These are phyloP conservation scores for Zoroaster sp. DNA, from an alignment of 53 echinoderm and acorn worm species.

Conservation along the genomic window DNA sequence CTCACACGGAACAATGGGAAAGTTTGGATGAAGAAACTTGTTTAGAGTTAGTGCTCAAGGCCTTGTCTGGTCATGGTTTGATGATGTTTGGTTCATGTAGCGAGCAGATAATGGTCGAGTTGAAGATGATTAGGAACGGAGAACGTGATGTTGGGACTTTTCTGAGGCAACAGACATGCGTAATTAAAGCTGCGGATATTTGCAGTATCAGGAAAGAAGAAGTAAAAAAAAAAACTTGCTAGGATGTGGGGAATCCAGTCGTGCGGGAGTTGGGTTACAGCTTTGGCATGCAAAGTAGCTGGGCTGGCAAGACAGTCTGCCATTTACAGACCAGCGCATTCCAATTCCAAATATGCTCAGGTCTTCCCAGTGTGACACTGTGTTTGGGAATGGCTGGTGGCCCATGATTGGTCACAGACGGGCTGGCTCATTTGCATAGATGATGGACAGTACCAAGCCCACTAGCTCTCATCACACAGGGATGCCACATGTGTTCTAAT, in stretches of 20 bases:
- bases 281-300: constrained; percentile 41
- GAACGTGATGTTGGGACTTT: neutral
- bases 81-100: neutral
- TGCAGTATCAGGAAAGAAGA: too few species aligned
- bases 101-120: neutral
- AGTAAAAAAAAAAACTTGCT: neutral
- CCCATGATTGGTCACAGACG: constrained; percentile 5
- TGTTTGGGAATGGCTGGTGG: constrained; percentile 20
- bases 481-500: neutral
- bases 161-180: constrained; percentile 17
- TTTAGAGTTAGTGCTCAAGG: too few species aligned
- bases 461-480: neutral
- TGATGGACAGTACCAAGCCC: constrained; percentile 34
- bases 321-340: constrained; percentile 75
- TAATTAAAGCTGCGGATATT: neutral
- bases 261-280: constrained; percentile 36
- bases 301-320: constrained; percentile 3
- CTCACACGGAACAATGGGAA: neutral
- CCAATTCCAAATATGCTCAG: constrained; percentile 98
- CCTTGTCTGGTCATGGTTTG: too few species aligned
- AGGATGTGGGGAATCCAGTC: constrained; percentile 48
- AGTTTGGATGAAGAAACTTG: neutral
- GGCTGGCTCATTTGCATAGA: constrained; percentile 33
- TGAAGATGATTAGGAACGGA: neutral
- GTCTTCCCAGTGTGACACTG: constrained; percentile 49